Base-by-base conservation (phyloP, 2,113 vertebrate genomes). In the Syngnathus floridae region DNA sequence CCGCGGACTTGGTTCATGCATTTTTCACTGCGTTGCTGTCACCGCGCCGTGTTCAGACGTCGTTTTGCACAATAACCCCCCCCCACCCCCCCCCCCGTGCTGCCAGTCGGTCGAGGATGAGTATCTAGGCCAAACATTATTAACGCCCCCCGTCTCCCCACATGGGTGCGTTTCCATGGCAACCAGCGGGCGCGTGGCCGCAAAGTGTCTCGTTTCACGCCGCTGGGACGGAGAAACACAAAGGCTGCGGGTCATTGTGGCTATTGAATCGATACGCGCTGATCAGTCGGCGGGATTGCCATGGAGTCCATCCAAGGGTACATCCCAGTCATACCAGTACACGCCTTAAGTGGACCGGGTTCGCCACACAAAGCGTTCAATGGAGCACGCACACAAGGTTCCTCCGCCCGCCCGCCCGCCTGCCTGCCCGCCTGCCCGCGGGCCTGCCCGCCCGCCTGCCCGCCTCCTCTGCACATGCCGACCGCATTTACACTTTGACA, bases 61-160 rank as follows among this genome's bases (percentile, higher is more conserved):
- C 83, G 65, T 54, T 83, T 86, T 81, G 83, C 81, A 81, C 78
- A 5, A 46, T 5, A 46, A 52, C 13, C 55, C 51, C 43, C 71
- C 63, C 66, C 72, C 68, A 58, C 76, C 46, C 13, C 55, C 51
- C 43, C 71, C 63, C 66, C 72, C 68, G 61, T 77, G 78, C 77
- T 80, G 84, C 26, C 26, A 3, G 3, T 85, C 68, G 36, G 82
- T 71, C 74, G 67, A 78, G 72, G 73, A 78, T 79, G 80, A 76
- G 75, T 86, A 88, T 87, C 84, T 88, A 86, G 86, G 84, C 75
- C 87, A 89, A 82, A 86, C 81, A 70, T 76, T 77, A 84, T 83
- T 86, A 86, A 75, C 86, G 70, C 12, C 21, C 40, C 36, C 37
- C 78, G 61, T 46, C 75, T 31, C 14, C 78, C 82, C 78, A 77